These are phyloP conservation scores for Tachysurus vachellii DNA, from an alignment of 2,113 vertebrate genomes.

Conservation along the genomic window DNA sequence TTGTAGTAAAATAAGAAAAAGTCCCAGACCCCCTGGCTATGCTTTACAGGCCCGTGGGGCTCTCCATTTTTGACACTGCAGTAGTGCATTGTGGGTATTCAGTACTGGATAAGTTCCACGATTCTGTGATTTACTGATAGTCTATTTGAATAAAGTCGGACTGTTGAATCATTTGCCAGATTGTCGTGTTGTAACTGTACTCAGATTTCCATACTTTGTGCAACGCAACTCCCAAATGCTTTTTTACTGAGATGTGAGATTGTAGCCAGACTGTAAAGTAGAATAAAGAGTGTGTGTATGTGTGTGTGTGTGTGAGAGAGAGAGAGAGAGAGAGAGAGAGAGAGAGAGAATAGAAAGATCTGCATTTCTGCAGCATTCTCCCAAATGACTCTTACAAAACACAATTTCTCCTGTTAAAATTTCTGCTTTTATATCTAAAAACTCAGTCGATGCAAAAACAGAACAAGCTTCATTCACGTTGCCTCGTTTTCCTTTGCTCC, in stretches of 20 bases:
- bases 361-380: background rate
- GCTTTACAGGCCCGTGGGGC: background rate
- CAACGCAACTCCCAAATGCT: conserved; percentile 7
- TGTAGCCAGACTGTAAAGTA: conserved; percentile 25
- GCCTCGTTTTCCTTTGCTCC: background rate
- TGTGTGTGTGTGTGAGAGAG: background rate
- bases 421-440: conserved; percentile 68
- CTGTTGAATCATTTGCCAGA: background rate
- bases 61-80: background rate
- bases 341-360: conserved; percentile 29
- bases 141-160: background rate
- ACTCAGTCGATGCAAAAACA: conserved; percentile 78
- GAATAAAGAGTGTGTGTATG: background rate
- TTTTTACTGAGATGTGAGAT: conserved; percentile 60
- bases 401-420: conserved; percentile 71
- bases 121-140: background rate
- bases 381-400: background rate
- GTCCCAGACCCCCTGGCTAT: background rate
- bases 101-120: background rate
- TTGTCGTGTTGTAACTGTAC: background rate
- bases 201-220: conserved; percentile 1
- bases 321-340: background rate
- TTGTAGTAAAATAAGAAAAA: background rate
- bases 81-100: conserved; percentile 19
- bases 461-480: conserved; percentile 71